Conservation (phyloP, 2,797 vertebrate genomes). For the Schizopygopsis pylzovi region DNA sequence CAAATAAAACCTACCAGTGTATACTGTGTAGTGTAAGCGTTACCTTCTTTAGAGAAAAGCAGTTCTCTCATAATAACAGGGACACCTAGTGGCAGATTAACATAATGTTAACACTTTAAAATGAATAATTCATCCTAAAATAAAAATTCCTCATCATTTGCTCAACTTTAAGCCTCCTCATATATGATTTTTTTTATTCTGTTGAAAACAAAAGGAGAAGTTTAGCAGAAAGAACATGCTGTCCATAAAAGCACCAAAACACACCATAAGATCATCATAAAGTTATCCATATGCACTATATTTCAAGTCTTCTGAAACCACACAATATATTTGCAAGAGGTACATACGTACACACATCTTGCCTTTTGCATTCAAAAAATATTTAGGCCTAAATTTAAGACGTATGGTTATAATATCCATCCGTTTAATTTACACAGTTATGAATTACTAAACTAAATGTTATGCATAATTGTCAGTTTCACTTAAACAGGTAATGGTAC, state of each 20-base stretch:
- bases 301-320: neutral
- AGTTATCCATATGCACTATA: no score
- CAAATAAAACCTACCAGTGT: neutral
- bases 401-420: neutral
- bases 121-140: neutral
- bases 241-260: neutral
- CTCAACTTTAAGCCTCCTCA: neutral
- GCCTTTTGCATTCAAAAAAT: neutral
- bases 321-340: neutral
- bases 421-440: neutral
- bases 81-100: constrained; percentile 73
- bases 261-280: no score
- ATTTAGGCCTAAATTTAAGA: neutral
- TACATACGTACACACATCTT: neutral
- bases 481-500: neutral
- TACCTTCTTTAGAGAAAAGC: neutral
- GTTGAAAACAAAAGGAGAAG: neutral
- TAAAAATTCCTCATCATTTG: neutral
- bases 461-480: neutral
- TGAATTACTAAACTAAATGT: neutral
- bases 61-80: constrained; percentile 63
- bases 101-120: neutral
- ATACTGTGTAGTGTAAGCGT: no score
- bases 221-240: neutral
- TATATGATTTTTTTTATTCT: neutral